Conservation (phyloP, 2,797 vertebrate genomes). For the Malacoraja senta region DNA sequence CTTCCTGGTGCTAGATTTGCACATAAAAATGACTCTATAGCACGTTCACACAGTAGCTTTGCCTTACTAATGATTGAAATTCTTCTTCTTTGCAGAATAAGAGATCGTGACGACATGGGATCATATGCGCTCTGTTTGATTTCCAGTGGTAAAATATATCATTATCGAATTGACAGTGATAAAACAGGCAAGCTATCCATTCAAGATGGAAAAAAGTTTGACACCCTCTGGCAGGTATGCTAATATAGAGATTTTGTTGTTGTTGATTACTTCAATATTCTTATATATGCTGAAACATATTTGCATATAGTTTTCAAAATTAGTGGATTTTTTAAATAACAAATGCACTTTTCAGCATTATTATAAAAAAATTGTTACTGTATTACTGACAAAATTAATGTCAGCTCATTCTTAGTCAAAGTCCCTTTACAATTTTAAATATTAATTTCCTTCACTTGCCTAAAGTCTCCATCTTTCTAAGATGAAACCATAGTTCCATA, state of each 20-base stretch:
- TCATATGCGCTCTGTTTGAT: constrained; percentile 86
- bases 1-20: not conserved
- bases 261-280: not conserved
- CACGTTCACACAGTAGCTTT: not conserved
- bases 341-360: not conserved
- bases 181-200: constrained; percentile 79
- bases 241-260: not conserved
- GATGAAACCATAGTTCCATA: not conserved
- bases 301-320: too few relatives aligned
- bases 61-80: not conserved
- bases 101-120: constrained; percentile 74
- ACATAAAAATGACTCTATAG: too few relatives aligned
- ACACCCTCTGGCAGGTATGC: constrained; percentile 91
- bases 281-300: not conserved
- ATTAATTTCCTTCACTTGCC: not conserved
- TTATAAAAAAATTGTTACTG: not conserved
- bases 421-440: not conserved
- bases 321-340: not conserved
- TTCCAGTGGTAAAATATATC: constrained; percentile 77
- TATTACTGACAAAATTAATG: not conserved
- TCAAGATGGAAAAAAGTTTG: constrained; percentile 92
- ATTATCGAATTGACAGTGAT: constrained; percentile 89
- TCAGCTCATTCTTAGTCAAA: not conserved
- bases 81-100: constrained; percentile 63
- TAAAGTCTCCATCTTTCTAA: not conserved